These are phyloP conservation scores for Drosophila mayri DNA, from an alignment of 1,140 invertebrate species.

Conservation along the genomic window DNA sequence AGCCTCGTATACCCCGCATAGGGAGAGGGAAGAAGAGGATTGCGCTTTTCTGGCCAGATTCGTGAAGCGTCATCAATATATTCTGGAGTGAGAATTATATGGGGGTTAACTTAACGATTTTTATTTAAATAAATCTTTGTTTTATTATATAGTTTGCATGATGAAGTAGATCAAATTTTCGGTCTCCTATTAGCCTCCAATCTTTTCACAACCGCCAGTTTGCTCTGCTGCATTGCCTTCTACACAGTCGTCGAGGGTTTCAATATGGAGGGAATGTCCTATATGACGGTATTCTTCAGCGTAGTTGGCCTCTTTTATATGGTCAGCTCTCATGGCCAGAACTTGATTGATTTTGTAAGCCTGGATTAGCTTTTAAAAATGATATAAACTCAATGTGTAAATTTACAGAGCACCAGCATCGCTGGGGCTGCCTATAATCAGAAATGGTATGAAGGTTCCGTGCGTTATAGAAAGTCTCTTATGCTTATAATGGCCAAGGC, in stretches of 20 bases:
- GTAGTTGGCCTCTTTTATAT: slow-evolving; percentile 43
- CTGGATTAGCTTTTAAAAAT: not conserved
- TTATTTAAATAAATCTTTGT: not conserved
- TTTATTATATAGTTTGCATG: slow-evolving; percentile 27
- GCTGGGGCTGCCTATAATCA: slow-evolving; percentile 44
- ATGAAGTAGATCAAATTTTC: slow-evolving; percentile 44
- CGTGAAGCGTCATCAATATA: slow-evolving; percentile 34
- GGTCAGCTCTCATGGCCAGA: slow-evolving; percentile 55
- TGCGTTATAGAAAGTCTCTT: slow-evolving; percentile 33
- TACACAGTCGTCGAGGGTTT: slow-evolving; percentile 46
- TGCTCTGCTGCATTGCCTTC: slow-evolving; percentile 40
- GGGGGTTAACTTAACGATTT: no score
- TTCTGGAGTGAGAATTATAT: slow-evolving; percentile 20
- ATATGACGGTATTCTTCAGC: slow-evolving; percentile 38
- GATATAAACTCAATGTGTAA: not conserved
- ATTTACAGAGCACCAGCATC: slow-evolving; percentile 37
- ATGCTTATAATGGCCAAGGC: slow-evolving; percentile 40
- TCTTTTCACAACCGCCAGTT: slow-evolving; percentile 37
- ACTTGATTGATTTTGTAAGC: slow-evolving; percentile 44
- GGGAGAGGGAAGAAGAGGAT: slow-evolving; percentile 4
- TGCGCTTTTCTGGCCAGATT: slow-evolving; percentile 23
- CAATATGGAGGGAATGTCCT: slow-evolving; percentile 47
- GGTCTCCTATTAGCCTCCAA: slow-evolving; percentile 51
- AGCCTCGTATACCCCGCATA: slow-evolving; percentile 11
- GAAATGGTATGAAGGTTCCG: slow-evolving; percentile 51